Evolutionary conservation across 2,113 vertebrate genomes (phyloP).

Genomic region (Aix galericulata): DNA sequence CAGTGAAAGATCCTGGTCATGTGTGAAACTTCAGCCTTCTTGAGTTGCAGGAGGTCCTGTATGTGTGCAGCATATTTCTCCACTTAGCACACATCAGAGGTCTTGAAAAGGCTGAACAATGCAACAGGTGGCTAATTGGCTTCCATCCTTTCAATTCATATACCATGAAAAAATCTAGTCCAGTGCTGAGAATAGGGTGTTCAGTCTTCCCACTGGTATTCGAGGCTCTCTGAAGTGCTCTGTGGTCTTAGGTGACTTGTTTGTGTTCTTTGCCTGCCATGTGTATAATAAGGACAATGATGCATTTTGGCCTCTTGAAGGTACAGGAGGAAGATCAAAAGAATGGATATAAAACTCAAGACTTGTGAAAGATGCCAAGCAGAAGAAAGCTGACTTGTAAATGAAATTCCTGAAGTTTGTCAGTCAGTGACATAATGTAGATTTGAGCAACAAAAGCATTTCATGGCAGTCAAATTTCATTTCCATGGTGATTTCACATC

Average conservation of each 20-base stretch:
- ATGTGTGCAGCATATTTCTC: not conserved
- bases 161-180: not conserved
- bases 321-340: not conserved
- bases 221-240: not conserved
- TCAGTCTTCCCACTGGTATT: not conserved
- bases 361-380: not conserved
- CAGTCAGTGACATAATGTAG: not conserved
- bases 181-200: not conserved
- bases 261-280: not conserved
- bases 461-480: not conserved
- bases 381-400: not conserved
- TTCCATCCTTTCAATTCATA: not conserved
- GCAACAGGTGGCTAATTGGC: constrained; percentile 56
- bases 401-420: not conserved
- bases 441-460: not conserved
- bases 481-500: not conserved
- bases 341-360: not conserved
- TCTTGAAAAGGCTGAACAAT: constrained; percentile 27
- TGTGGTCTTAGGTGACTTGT: not conserved
- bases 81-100: not conserved
- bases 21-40: constrained; percentile 47
- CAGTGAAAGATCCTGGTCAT: constrained; percentile 38
- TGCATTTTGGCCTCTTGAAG: not conserved
- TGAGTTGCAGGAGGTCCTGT: constrained; percentile 41
- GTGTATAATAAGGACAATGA: not conserved